Evolutionary conservation across 1,140 invertebrate species (phyloP), one percentile per base, ranked within the genome.

Genomic region (Dendrolimus kikuchii): DNA sequence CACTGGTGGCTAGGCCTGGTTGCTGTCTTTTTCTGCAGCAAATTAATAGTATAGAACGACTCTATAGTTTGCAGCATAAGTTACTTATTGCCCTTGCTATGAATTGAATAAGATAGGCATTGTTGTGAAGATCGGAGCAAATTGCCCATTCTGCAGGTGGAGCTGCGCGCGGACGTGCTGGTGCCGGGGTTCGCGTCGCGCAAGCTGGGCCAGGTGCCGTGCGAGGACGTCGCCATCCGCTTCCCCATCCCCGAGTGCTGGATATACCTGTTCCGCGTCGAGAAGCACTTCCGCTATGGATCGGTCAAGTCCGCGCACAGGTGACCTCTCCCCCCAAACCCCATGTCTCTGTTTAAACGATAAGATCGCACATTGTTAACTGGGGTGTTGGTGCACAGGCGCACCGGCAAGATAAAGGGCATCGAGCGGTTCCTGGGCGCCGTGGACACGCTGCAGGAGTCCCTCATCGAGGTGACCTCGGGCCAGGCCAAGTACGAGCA

Each of bases 401-500:
- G 95, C 74, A 96, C 94, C 6, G 96, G 95, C 7, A 96, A 97
- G 87, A 94, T 97, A 52, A 97, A 98, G 87, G 96, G 97, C 46
- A 95, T 98, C 55, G 96, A 99, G 76, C 89, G 97, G 47, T 94
- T 99, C 71, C 89, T 99, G 64, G 98, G 98, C 9, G 93, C 96
- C 2, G 94, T 98, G 43, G 95, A 98, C 56, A 95, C 93, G 5
- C 86, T 97, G 51, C 96, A 98, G 71, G 93, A 96, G 59, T 96
- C 96, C 57, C 89, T 99, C 4, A 98, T 99, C 82, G 98, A 99
- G 86, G 97, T 98, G 0, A 98, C 98, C 6, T 98, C 96, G 2
- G 98, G 99, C 0, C 95, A 97, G 78, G 99, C 99, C 7, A 99
- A 99, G 88, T 99, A 99, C 82, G 99, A 99, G 86, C 97, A 99